A percentile compares a stretch with the other conserved stretches of the same genome.
Conservation (phyloP, 2,797 vertebrate species). For the Taeniopygia guttata region DNA sequence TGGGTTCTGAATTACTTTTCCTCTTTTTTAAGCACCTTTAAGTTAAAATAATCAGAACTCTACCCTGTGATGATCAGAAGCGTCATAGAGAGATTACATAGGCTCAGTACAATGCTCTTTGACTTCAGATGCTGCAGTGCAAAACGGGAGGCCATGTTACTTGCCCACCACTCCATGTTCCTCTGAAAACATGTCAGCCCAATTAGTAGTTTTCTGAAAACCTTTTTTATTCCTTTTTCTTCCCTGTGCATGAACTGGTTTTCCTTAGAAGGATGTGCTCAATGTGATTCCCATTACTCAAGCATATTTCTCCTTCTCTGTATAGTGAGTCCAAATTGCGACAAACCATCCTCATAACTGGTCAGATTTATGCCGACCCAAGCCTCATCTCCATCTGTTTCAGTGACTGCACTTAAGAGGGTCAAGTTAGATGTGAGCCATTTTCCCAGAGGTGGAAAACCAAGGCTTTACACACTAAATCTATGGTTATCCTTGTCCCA, state of each 20-base stretch:
- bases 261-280: neutral
- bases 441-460: neutral
- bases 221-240: neutral
- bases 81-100: accelerated
- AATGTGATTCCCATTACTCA: neutral
- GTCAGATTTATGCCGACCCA: neutral
- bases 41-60: neutral
- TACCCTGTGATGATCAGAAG: neutral
- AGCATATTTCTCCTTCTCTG: neutral
- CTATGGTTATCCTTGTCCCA: neutral
- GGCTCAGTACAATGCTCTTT: neutral
- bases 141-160: neutral
- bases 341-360: neutral
- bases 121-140: neutral
- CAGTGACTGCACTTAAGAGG: neutral
- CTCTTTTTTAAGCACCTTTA: neutral
- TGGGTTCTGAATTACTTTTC: neutral
- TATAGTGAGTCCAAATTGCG: neutral
- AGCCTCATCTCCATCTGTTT: neutral
- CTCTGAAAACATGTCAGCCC: neutral
- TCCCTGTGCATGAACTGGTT: neutral
- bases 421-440: neutral
- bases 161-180: neutral
- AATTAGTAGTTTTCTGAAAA: neutral
- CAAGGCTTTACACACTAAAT: neutral